A percentile compares a stretch with the other conserved stretches of the same genome.
phyloP scores from a whole-genome alignment of 2,888 invertebrate species.

The Notocelia uddmanniana region DNA sequence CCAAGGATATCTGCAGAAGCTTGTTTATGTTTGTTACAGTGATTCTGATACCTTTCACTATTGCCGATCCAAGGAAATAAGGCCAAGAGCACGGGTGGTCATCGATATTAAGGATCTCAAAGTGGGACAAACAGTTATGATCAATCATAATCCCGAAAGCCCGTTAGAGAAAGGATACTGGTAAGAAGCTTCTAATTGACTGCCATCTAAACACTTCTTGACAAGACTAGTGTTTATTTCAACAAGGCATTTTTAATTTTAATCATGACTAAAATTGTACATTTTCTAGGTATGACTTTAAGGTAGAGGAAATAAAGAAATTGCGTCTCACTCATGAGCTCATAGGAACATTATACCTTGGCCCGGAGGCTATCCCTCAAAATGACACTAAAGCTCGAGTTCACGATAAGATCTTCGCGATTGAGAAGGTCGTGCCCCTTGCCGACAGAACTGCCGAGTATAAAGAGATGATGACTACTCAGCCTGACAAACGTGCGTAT shows the following conservation, averaged over 20 bases:
- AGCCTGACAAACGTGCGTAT: constrained; percentile 71
- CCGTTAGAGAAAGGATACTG: constrained; percentile 89
- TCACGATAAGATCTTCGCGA: constrained; percentile 88
- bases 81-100: constrained; percentile 88
- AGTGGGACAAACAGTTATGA: constrained; percentile 88
- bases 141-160: constrained; percentile 91
- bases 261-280: neutral
- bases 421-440: constrained; percentile 85
- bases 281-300: constrained; percentile 82
- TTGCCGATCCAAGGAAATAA: constrained; percentile 83
- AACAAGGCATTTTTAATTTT: neutral
- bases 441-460: constrained; percentile 75
- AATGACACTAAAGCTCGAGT: constrained; percentile 86
- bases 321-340: constrained; percentile 72
- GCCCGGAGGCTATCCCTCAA: constrained; percentile 82
- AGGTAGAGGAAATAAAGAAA: constrained; percentile 79
- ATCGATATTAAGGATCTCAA: constrained; percentile 84
- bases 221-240: neutral
- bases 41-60: constrained; percentile 69
- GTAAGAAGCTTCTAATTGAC: constrained; percentile 67
- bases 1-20: neutral
- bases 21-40: constrained; percentile 59
- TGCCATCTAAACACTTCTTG: neutral
- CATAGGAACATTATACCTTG: constrained; percentile 86
- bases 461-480: constrained; percentile 62